Evolutionary conservation across 2,888 invertebrate genomes (phyloP), one percentile per base, ranked within the genome.

Genomic region (Nezara viridula): DNA sequence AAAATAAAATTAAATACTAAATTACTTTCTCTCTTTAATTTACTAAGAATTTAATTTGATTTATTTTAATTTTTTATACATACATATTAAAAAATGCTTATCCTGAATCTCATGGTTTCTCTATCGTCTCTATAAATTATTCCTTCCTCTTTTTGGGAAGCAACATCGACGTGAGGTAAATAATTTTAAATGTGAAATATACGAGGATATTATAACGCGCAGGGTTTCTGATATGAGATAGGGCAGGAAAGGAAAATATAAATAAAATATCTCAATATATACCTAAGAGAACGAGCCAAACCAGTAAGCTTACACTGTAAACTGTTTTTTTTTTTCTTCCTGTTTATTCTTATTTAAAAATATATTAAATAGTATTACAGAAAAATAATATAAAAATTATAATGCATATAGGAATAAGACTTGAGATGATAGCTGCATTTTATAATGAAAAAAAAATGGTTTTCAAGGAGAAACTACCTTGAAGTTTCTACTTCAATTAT

Each of bases 181-280:
- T 66, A 66, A 37, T 19, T 73, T 73, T 73, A 19, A 73, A 73
- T 5, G 9, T 73, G 37, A 73, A 73, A 73, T 73, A 73, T 73
- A 37, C 37, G 66, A 73, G 66, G 16, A 37, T 73, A 37, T 37
- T 37, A 73, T 73, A 73, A 73, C 6, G 66, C 32, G 27, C 27
- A 7, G 27, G 60, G 16, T 60, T 60, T 10, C 66, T 73, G 66
- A 73, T 73, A 37, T 73, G 66, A 73, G 66, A 73, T 73, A 73
- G 66, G 66, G 66, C 66, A 73, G 66, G 66, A 12, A 73, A 37
- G 10, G 27, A 37, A 73, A 73, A 37, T 73, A 73, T 19, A 37
- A 73, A 73, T 37, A 73, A 73, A 73, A 73, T 73, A 21, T 32
- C 32, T 73, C 32, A 37, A 37, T 73, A 73, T 73, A 73, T 37